These are phyloP conservation scores for Anaspis maculata DNA, from an alignment of 2,888 invertebrate species.

Conservation along the genomic window DNA sequence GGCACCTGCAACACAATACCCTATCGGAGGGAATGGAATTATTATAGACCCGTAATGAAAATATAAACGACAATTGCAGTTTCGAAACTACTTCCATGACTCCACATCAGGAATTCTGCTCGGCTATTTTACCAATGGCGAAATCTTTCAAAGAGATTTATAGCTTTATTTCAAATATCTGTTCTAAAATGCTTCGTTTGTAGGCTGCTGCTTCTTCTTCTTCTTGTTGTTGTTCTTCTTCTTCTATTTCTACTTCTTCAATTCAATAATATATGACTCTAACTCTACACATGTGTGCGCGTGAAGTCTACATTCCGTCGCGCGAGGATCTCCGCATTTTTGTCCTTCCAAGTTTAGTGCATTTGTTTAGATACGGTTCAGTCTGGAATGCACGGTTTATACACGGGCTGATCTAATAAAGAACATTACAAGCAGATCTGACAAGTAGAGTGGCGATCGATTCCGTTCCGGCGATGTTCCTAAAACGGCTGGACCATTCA, in stretches of 20 bases:
- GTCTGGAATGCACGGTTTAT: conserved; percentile 20
- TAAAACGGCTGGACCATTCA: conserved; percentile 19
- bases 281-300: too few relatives aligned
- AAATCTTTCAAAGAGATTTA: conserved; percentile 30
- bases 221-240: too few relatives aligned
- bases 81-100: conserved; percentile 9
- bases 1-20: conserved; percentile 17
- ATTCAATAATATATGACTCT: conserved; percentile 12
- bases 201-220: too few relatives aligned
- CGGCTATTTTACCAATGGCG: conserved; percentile 29
- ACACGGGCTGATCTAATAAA: conserved; percentile 19
- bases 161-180: conserved; percentile 35
- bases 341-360: conserved; percentile 16
- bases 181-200: too few relatives aligned
- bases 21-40: conserved; percentile 11
- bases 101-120: conserved; percentile 31
- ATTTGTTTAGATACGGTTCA: conserved; percentile 20
- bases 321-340: conserved; percentile 9
- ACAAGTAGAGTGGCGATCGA: conserved; percentile 24
- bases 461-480: conserved; percentile 18
- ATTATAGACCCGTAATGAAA: conserved; percentile 15
- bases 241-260: conserved; percentile 21
- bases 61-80: conserved; percentile 13
- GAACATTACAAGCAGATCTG: conserved; percentile 24
- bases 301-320: conserved; percentile 10